Conservation (phyloP, 2,888 invertebrate genomes). For the Hecatera dysodea region DNA sequence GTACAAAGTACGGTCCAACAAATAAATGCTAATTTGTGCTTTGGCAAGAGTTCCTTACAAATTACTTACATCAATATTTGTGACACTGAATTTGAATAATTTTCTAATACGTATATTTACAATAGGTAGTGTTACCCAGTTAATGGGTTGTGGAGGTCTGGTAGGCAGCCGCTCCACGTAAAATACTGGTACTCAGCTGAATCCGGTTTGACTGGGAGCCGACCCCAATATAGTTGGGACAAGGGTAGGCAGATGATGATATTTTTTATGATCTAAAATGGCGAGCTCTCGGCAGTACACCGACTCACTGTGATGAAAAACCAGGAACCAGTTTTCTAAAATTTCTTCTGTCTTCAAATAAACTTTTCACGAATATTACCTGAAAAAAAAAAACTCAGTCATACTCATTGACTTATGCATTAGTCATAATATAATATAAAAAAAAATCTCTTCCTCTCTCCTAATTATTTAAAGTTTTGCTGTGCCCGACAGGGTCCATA, state of each 20-base stretch:
- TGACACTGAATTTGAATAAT: constrained; percentile 15
- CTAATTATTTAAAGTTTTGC: too few relatives aligned
- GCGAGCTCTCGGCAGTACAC: constrained; percentile 26
- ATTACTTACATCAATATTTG: constrained; percentile 27
- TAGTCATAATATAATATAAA: too few relatives aligned
- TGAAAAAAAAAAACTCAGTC: constrained; percentile 81
- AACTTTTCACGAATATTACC: constrained; percentile 94
- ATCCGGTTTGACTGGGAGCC: neutral
- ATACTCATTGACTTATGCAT: too few relatives aligned
- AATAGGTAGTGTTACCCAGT: neutral
- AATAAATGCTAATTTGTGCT: constrained; percentile 60
- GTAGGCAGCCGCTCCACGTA: neutral
- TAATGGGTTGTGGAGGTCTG: neutral
- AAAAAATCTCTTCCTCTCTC: too few relatives aligned
- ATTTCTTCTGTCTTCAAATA: constrained; percentile 92
- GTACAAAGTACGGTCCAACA: constrained; percentile 49
- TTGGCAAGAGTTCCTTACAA: constrained; percentile 59
- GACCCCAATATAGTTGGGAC: too few relatives aligned
- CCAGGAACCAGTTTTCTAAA: constrained; percentile 75
- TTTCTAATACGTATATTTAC: constrained; percentile 28
- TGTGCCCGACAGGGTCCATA: too few relatives aligned
- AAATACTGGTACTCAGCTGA: neutral
- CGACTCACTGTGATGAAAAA: constrained; percentile 69
- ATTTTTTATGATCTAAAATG: neutral
- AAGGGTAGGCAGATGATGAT: neutral